Base-by-base conservation (phyloP, 2,113 vertebrate genomes). In the Sylvia atricapilla region DNA sequence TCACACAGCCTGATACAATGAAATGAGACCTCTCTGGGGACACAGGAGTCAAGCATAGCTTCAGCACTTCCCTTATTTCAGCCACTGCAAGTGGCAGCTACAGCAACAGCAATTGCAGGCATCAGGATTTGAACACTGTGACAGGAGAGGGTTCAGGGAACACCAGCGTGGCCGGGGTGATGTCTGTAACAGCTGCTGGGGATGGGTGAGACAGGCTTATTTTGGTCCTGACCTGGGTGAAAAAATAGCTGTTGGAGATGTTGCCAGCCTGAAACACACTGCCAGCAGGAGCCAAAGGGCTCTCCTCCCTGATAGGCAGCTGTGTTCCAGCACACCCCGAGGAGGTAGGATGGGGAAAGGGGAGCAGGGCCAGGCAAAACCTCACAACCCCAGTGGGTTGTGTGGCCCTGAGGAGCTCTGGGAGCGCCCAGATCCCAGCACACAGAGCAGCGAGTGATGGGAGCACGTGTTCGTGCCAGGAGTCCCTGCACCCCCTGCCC, bases 391-490 rank as follows among this genome's bases (percentile, higher is more conserved):
- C 21, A 5, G 21, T 22, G 66, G 22, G 11, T 20, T 66, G 14
- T 17, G 59, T 16, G 66, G 66, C 52, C 62, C 66, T 53, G 9
- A 84, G 67, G 59, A 59, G 55, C 77, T 84, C 73, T 16, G 10
- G 24, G 35, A 46, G 16, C 9, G 25, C 53, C 41, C 2, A 0
- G 46, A 67, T 21, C 37, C 21, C 79, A 76, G 58, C 1, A 1
- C 39, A 13, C 25, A 55, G 58, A 72, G 8, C 68, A 68, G 60
- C 0, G 1, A 84, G 28, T 0, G 0, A 35, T 7, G 52, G 33
- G 50, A 37, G 18, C 56, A 30, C 2, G 0, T 2, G 0, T 67
- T 41, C 0, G 0, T 69, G 64, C 0, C 0, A 46, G n/a, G 85
- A 33, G 22, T 41, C 31, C 13, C 46, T 88, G 60, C 66, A 46